Conservation (phyloP, 2,113 vertebrate species). For the Progne subis region DNA sequence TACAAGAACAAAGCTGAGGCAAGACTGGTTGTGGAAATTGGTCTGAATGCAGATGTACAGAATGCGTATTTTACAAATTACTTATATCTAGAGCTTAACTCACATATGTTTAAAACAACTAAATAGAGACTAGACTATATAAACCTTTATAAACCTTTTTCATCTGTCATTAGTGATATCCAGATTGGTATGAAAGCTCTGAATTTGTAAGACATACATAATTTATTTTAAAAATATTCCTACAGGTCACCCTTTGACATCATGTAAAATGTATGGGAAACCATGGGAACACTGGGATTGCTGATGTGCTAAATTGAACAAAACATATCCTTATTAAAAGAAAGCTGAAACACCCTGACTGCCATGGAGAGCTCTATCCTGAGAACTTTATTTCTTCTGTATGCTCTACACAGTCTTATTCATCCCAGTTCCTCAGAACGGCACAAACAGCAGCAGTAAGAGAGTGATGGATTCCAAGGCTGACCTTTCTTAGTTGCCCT, state of each 20-base stretch:
- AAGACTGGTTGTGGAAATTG: not conserved
- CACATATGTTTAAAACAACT: not conserved
- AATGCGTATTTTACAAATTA: not conserved
- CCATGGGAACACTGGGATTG: not conserved
- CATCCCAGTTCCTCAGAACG: not conserved
- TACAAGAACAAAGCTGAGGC: not conserved
- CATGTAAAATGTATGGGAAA: not conserved
- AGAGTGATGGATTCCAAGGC: not conserved
- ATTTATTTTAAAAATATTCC: not conserved
- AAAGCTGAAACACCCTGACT: not conserved
- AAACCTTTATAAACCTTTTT: not conserved
- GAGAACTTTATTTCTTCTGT: not conserved
- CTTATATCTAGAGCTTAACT: not conserved
- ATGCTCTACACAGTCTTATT: not conserved
- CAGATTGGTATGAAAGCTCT: not conserved
- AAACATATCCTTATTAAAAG: not conserved
- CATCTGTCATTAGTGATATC: not conserved
- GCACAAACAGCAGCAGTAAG: not conserved
- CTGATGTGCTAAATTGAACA: not conserved
- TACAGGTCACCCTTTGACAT: not conserved
- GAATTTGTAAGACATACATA: not conserved
- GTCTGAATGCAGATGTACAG: not conserved
- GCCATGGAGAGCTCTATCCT: not conserved
- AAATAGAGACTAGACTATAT: not conserved
- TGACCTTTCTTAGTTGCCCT: not conserved